A percentile compares a stretch with the other conserved stretches of the same genome.
These are phyloP conservation scores for Dasyprocta punctata DNA, from an alignment of 2,113 vertebrate genomes.

Conservation along the genomic window DNA sequence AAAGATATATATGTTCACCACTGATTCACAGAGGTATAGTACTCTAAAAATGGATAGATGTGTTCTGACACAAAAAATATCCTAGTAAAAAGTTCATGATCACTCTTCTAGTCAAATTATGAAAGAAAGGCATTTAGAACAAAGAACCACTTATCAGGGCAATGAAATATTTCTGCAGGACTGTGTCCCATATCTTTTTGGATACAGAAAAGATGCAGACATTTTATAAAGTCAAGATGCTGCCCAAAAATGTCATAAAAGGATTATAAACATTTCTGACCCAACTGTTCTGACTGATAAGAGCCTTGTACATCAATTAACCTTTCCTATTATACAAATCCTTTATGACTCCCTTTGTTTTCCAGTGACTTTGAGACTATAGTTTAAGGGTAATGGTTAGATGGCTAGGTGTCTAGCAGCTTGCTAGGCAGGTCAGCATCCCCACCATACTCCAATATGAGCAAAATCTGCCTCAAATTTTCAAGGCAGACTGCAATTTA, in stretches of 20 bases:
- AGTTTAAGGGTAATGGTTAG: neutral
- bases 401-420: neutral
- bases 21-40: neutral
- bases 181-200: neutral
- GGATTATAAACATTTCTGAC: neutral
- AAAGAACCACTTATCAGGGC: neutral
- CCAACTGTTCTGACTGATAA: neutral
- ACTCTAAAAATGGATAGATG: neutral
- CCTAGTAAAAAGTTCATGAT: neutral
- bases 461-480: conserved; percentile 7
- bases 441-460: neutral
- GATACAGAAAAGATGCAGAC: neutral
- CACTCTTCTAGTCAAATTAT: neutral
- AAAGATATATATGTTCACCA: neutral
- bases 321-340: neutral
- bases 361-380: neutral
- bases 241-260: neutral
- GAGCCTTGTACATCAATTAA: neutral
- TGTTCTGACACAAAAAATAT: neutral
- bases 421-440: neutral
- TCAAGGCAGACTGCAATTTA: conserved; percentile 45
- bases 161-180: neutral
- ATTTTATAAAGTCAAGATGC: conserved; percentile 28
- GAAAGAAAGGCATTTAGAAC: neutral
- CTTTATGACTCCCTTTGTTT: neutral